Evolutionary conservation across 2,113 vertebrate species (phyloP).

Genomic region (Silurus meridionalis): DNA sequence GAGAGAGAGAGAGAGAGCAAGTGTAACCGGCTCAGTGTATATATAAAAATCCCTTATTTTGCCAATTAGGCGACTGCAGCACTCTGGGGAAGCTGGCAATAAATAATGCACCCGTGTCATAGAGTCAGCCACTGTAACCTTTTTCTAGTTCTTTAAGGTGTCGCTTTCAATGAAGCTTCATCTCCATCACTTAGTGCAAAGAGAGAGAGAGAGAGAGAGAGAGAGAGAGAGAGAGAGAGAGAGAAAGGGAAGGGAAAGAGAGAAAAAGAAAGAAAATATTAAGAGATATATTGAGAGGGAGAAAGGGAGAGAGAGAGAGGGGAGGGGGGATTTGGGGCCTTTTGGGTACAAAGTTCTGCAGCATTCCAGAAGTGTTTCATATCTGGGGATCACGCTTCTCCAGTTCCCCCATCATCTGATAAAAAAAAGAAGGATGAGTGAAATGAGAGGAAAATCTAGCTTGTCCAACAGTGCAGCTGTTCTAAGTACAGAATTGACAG

Average conservation of each 20-base stretch:
- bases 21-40: neutral
- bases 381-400: slow-evolving; percentile 51
- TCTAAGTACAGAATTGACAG: slow-evolving; percentile 40
- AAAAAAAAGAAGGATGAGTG: slow-evolving; percentile 23
- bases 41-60: slow-evolving; percentile 52
- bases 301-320: neutral
- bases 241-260: neutral
- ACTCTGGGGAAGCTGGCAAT: slow-evolving; percentile 47
- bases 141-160: slow-evolving; percentile 61
- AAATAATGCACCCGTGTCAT: slow-evolving; percentile 60
- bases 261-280: neutral
- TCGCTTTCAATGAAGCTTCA: slow-evolving; percentile 61
- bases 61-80: slow-evolving; percentile 53
- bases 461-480: slow-evolving; percentile 46
- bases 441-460: slow-evolving; percentile 23
- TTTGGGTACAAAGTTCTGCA: slow-evolving; percentile 5
- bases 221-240: slow-evolving; percentile 13
- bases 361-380: slow-evolving; percentile 53
- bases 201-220: slow-evolving; percentile 23
- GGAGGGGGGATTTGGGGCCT: neutral
- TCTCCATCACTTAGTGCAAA: slow-evolving; percentile 59
- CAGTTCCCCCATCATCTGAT: slow-evolving; percentile 44
- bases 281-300: slow-evolving; percentile 31
- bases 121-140: slow-evolving; percentile 60
- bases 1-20: neutral